A percentile compares a stretch with the other conserved stretches of the same genome.
Conservation (phyloP, 2,797 vertebrate genomes). For the Oophaga sylvatica region DNA sequence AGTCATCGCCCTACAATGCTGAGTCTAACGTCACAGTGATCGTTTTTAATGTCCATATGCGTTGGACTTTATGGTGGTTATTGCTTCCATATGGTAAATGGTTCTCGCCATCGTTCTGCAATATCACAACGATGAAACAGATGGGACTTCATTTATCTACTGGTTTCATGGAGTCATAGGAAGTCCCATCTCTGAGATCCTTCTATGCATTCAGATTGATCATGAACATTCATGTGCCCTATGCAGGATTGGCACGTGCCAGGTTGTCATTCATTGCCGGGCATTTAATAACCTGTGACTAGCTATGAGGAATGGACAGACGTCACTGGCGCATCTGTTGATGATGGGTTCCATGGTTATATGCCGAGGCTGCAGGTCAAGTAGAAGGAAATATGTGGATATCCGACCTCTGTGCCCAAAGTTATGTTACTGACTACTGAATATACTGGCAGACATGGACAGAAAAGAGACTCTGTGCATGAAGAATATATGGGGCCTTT, state of each 20-base stretch:
- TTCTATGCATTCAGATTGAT: conserved; percentile 2
- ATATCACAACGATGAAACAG: conserved; percentile 38
- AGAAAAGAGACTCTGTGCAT: too few species aligned
- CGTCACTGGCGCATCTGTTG: background rate
- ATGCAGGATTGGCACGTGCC: background rate
- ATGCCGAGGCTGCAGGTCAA: background rate
- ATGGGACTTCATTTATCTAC: conserved; percentile 32
- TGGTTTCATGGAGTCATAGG: background rate
- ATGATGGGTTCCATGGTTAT: background rate
- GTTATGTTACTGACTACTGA: background rate
- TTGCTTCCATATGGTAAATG: conserved; percentile 46
- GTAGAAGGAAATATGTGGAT: background rate
- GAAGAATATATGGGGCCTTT: too few species aligned
- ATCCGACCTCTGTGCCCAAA: background rate
- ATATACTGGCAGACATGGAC: too few species aligned
- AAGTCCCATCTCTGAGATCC: background rate
- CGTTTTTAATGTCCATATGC: conserved; percentile 33
- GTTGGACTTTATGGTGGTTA: conserved; percentile 25
- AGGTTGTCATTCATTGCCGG: background rate
- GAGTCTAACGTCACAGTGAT: background rate
- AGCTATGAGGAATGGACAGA: background rate
- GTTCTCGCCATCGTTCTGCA: conserved; percentile 13
- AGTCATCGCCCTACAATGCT: background rate
- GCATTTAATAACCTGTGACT: background rate
- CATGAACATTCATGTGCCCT: background rate